phyloP scores from a whole-genome alignment of 1,140 invertebrate species.

The Pogonomyrmex barbatus region DNA sequence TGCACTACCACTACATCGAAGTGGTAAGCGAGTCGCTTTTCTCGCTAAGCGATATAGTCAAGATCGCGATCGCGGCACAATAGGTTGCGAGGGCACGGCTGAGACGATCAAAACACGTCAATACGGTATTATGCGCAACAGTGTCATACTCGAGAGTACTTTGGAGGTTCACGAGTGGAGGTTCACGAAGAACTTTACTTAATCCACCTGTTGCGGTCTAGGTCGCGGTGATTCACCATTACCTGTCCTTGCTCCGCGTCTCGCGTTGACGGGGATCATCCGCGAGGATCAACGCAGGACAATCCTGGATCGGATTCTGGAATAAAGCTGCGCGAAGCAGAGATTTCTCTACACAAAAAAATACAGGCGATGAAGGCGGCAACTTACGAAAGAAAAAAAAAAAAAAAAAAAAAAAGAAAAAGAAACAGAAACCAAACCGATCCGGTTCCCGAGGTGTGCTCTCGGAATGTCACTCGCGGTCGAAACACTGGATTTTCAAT shows the following conservation, averaged over 20 bases:
- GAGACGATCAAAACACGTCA: not conserved
- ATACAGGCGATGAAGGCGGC: not conserved
- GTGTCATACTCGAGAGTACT: slow-evolving; percentile 39
- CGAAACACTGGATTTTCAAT: slow-evolving; percentile 6
- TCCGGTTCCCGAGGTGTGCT: not conserved
- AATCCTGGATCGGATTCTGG: no score
- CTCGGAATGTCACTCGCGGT: not conserved
- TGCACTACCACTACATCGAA: slow-evolving; percentile 49
- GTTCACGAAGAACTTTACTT: not conserved
- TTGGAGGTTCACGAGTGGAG: not conserved
- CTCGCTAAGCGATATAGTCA: slow-evolving; percentile 15
- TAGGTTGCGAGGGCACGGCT: not conserved
- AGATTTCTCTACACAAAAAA: not conserved
- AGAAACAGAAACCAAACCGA: not conserved
- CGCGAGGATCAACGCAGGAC: not conserved
- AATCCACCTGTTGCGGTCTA: not conserved
- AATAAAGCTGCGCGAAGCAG: not conserved
- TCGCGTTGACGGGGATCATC: not conserved
- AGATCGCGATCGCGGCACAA: slow-evolving; percentile 12
- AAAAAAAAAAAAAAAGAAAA: not conserved
- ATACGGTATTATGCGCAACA: not conserved
- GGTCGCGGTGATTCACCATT: not conserved
- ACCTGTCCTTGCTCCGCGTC: slow-evolving; percentile 25
- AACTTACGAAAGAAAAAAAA: no score
- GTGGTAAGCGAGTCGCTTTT: slow-evolving; percentile 16